These are phyloP conservation scores for Fragum sueziense DNA, from an alignment of 2,888 invertebrate genomes.

Conservation along the genomic window DNA sequence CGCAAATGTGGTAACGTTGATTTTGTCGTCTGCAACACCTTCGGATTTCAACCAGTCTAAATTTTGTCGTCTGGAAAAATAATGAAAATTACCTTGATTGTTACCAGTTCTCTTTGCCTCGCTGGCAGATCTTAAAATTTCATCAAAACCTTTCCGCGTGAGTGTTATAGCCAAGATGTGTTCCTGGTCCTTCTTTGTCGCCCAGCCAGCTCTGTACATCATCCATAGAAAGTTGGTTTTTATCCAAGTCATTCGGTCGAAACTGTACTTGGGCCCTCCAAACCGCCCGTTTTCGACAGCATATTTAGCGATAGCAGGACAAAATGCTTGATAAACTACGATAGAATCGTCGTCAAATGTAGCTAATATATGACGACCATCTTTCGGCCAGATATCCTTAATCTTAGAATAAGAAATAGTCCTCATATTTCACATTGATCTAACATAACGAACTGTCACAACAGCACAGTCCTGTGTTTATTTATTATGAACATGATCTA, in stretches of 20 bases:
- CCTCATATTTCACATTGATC: too few relatives aligned
- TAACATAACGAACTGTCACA: neutral
- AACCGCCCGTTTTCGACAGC: conserved; percentile 56
- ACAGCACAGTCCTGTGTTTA: neutral
- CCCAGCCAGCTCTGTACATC: conserved; percentile 76
- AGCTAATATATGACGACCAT: conserved; percentile 69
- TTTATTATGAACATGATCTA: neutral
- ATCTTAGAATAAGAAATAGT: conserved; percentile 21
- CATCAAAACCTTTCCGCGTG: conserved; percentile 65
- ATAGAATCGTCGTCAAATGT: conserved; percentile 65
- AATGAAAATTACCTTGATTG: neutral
- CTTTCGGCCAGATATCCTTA: conserved; percentile 59
- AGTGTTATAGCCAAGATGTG: conserved; percentile 68
- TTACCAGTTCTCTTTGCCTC: conserved; percentile 6
- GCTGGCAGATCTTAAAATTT: conserved; percentile 62
- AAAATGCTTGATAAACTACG: conserved; percentile 72
- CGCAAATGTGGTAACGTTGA: neutral
- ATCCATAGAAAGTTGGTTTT: conserved; percentile 77
- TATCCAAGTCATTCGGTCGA: conserved; percentile 72
- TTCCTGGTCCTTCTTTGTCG: conserved; percentile 66
- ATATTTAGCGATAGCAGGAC: conserved; percentile 64
- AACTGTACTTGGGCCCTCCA: conserved; percentile 62
- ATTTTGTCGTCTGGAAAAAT: too few relatives aligned
- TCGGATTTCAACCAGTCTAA: too few relatives aligned
- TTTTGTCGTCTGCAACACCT: neutral